Percentiles rank a stretch among this genome's conserved stretches.
Conservation (phyloP, 2,888 invertebrate species). For the Keiferia lycopersicella region DNA sequence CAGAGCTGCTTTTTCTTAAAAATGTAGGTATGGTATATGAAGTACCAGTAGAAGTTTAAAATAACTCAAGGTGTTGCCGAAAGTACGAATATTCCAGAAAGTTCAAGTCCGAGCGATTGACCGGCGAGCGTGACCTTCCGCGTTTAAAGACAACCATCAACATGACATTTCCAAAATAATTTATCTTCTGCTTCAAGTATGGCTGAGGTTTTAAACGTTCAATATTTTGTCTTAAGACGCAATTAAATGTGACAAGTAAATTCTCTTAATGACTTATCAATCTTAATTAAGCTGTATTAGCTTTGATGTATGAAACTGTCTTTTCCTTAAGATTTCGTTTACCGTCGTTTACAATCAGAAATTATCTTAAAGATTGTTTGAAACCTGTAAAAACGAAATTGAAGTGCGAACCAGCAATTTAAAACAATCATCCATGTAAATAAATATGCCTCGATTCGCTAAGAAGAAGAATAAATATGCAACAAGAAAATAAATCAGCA, state of each 20-base stretch:
- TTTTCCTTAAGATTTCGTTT: background rate
- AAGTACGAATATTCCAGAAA: background rate
- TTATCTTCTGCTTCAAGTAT: background rate
- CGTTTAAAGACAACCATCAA: background rate
- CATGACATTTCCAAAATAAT: constrained; percentile 11
- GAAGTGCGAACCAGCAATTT: constrained; percentile 1
- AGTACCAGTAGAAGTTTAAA: no score
- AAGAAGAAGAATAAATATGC: background rate
- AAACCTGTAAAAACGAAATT: background rate
- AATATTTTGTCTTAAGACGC: background rate
- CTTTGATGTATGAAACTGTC: background rate
- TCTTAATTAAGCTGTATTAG: constrained; percentile 5
- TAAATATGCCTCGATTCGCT: no score
- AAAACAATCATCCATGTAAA: background rate
- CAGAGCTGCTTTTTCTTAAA: no score
- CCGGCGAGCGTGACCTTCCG: constrained; percentile 10
- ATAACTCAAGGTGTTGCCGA: background rate
- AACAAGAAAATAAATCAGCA: background rate
- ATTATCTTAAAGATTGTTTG: no score
- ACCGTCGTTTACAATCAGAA: no score
- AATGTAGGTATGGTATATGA: no score
- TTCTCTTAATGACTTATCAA: background rate
- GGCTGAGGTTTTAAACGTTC: constrained; percentile 6
- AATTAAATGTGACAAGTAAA: background rate
- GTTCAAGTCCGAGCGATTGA: constrained; percentile 9